Evolutionary conservation across 2,113 vertebrate genomes (phyloP).

Genomic region (Xenopus laevis): DNA sequence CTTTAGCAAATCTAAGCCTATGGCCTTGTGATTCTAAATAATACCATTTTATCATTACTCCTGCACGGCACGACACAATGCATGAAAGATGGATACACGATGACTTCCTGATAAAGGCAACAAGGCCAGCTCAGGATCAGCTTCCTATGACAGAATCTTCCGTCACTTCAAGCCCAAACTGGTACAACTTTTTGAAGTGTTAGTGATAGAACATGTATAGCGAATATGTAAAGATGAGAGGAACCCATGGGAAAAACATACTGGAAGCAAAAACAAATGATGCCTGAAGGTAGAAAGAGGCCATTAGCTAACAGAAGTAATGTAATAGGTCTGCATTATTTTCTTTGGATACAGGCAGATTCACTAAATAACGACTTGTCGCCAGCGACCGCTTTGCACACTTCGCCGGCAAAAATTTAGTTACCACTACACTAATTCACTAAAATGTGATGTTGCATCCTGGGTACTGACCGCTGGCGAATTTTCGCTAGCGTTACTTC

Average conservation of each 20-base stretch:
- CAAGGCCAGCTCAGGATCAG: conserved; percentile 4
- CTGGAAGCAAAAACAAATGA: conserved; percentile 16
- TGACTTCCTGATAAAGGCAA: conserved; percentile 31
- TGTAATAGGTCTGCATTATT: conserved; percentile 13
- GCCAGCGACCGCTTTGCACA: too few relatives aligned
- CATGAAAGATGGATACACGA: conserved; percentile 26
- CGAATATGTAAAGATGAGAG: neutral
- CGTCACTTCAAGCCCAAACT: conserved; percentile 36
- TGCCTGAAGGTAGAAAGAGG: neutral
- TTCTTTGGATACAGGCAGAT: conserved; percentile 11
- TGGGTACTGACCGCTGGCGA: too few relatives aligned
- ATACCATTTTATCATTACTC: conserved; percentile 35
- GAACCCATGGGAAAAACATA: conserved; percentile 26
- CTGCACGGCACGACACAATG: conserved; percentile 19
- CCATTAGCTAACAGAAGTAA: conserved; percentile 9
- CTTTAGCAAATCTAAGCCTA: conserved; percentile 15
- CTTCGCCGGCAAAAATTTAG: too few relatives aligned
- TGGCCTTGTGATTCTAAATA: conserved; percentile 41
- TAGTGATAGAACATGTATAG: conserved; percentile 25
- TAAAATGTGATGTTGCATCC: too few relatives aligned
- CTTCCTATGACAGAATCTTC: conserved; percentile 31
- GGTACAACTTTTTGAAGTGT: conserved; percentile 17
- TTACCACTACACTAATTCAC: too few relatives aligned
- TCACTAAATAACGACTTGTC: too few relatives aligned
- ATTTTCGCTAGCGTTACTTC: too few relatives aligned